Evolutionary conservation across 1,140 invertebrate species (phyloP).

Genomic region (Lasaia peninsularis): DNA sequence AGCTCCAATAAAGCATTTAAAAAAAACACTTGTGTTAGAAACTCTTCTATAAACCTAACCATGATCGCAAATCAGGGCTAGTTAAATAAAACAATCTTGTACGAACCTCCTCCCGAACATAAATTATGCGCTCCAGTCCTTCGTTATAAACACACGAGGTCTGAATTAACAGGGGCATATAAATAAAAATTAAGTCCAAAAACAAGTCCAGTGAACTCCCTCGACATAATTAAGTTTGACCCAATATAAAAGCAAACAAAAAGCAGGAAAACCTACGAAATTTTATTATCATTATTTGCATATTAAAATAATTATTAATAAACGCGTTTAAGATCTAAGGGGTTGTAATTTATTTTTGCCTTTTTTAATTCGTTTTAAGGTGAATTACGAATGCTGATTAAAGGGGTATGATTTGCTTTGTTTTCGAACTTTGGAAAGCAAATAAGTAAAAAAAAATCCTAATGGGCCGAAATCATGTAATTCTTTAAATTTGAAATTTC

Average conservation of each 20-base stretch:
- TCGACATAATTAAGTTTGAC: conserved; percentile 32
- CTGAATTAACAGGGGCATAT: conserved; percentile 27
- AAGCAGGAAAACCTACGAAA: conserved; percentile 32
- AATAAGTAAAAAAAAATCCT: too few species aligned
- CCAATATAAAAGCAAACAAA: conserved; percentile 34
- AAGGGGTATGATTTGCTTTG: conserved; percentile 11
- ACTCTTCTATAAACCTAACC: too few species aligned
- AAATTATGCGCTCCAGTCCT: conserved; percentile 9
- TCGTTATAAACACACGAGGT: conserved; percentile 17
- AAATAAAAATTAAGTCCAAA: conserved; percentile 34
- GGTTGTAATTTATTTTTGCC: conserved; percentile 33
- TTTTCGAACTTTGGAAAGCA: conserved; percentile 7
- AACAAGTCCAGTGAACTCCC: conserved; percentile 21
- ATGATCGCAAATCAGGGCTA: too few species aligned
- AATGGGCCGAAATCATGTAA: too few species aligned
- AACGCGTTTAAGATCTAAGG: conserved; percentile 33
- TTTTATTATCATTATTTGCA: conserved; percentile 36
- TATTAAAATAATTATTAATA: conserved; percentile 37
- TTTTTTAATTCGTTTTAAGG: conserved; percentile 8
- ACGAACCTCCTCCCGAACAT: background rate
- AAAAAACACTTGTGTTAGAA: too few species aligned
- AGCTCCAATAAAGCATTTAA: too few species aligned
- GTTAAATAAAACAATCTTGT: background rate
- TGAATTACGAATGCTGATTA: background rate
- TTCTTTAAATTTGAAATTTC: too few species aligned